A percentile compares a stretch with the other conserved stretches of the same genome.
phyloP scores from a whole-genome alignment of 2,797 vertebrate species.

The Petrocephalus sullivani region DNA sequence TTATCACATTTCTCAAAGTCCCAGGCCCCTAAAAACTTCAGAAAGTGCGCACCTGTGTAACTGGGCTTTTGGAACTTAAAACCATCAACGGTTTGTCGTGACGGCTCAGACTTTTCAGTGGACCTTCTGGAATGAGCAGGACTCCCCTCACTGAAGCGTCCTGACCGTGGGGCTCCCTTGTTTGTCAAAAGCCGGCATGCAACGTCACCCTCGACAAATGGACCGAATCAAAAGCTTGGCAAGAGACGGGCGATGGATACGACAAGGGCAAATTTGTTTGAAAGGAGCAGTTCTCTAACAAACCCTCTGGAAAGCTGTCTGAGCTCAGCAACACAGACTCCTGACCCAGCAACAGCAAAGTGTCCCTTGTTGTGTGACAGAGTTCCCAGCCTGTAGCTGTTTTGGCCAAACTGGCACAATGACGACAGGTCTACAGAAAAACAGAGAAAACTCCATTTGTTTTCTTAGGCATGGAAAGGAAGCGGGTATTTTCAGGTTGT shows the following conservation, averaged over 20 bases:
- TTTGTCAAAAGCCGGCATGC: neutral
- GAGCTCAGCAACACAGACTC: neutral
- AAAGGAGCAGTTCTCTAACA: neutral
- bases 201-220: neutral
- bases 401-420: neutral
- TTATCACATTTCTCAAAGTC: neutral
- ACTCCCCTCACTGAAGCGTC: neutral
- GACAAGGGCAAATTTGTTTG: neutral
- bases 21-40: neutral
- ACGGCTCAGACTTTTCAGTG: neutral
- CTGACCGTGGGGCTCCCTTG: neutral
- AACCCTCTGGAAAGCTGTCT: neutral
- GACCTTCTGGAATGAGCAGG: neutral
- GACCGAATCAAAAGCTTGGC: neutral
- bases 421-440: neutral
- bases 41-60: neutral
- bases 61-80: neutral
- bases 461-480: neutral
- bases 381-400: neutral
- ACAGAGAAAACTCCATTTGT: neutral
- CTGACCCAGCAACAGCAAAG: neutral
- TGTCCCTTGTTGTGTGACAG: neutral
- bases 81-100: neutral
- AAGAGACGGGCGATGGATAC: neutral
- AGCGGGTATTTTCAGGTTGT: neutral